These are phyloP conservation scores for Papilio polytes DNA, from an alignment of 1,140 invertebrate species.

Conservation along the genomic window DNA sequence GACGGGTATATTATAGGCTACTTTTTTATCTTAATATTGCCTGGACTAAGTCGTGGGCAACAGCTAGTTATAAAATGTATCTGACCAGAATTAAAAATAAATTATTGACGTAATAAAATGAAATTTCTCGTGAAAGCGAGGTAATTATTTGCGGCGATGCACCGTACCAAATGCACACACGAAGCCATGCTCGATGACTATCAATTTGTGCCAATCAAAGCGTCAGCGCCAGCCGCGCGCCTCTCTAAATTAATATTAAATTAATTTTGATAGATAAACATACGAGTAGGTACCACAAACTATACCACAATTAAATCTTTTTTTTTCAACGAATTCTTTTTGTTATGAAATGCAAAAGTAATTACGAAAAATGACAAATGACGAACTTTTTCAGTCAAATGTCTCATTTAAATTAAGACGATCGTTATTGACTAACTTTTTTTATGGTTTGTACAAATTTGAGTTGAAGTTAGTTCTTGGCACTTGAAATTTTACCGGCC, in stretches of 20 bases:
- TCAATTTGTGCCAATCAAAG: conserved; percentile 5
- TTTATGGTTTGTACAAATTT: no score
- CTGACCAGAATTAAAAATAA: background rate
- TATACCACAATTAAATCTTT: background rate
- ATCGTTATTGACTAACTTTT: no score
- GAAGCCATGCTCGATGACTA: background rate
- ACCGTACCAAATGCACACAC: background rate
- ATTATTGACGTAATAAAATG: background rate
- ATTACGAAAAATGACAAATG: no score
- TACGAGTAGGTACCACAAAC: background rate
- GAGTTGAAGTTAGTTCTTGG: no score
- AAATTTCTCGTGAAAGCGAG: background rate
- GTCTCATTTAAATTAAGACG: no score
- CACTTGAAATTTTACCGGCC: no score
- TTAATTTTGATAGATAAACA: background rate
- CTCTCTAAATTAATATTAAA: conserved; percentile 2
- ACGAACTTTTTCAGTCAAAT: no score
- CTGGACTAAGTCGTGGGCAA: no score
- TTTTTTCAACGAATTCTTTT: background rate
- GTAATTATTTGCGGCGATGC: background rate
- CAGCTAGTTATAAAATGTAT: no score
- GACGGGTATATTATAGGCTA: no score
- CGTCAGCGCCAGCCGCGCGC: background rate
- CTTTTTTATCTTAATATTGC: no score
- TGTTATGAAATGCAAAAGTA: no score